phyloP scores from a whole-genome alignment of 2,797 vertebrate species.

The Gymnothorax javanicus region DNA sequence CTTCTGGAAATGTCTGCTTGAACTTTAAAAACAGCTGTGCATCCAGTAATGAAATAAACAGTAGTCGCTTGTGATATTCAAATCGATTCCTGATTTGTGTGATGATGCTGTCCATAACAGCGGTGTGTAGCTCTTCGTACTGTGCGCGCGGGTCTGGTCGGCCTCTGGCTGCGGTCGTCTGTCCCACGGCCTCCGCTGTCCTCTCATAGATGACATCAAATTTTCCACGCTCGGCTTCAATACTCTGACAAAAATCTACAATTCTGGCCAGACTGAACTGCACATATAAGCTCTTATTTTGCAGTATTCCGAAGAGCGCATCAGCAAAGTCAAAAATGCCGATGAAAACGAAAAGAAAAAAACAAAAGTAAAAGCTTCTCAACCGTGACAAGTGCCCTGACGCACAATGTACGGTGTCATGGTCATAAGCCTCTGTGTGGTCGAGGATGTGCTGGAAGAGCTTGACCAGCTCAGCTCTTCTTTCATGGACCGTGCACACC shows the following conservation, averaged over 20 bases:
- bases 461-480: too few relatives aligned
- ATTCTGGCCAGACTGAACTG: slow-evolving; percentile 5
- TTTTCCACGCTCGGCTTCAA: neutral
- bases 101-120: neutral
- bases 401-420: neutral
- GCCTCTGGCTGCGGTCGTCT: neutral
- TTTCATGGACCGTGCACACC: too few relatives aligned
- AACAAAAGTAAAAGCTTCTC: neutral
- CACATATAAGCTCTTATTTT: neutral
- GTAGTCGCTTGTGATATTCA: neutral
- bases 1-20: slow-evolving; percentile 4
- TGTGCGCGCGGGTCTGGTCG: neutral
- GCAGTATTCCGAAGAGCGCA: neutral
- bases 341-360: slow-evolving; percentile 3
- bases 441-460: slow-evolving; percentile 15
- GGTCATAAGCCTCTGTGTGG: slow-evolving; percentile 14
- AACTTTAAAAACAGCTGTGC: neutral
- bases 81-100: neutral
- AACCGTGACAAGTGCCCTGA: neutral
- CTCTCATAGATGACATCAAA: too few relatives aligned
- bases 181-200: neutral
- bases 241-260: neutral
- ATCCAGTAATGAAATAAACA: neutral
- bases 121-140: neutral
- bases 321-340: slow-evolving; percentile 5